Evolutionary conservation across 2,888 invertebrate genomes (phyloP).

Genomic region (Tenthredo notha): DNA sequence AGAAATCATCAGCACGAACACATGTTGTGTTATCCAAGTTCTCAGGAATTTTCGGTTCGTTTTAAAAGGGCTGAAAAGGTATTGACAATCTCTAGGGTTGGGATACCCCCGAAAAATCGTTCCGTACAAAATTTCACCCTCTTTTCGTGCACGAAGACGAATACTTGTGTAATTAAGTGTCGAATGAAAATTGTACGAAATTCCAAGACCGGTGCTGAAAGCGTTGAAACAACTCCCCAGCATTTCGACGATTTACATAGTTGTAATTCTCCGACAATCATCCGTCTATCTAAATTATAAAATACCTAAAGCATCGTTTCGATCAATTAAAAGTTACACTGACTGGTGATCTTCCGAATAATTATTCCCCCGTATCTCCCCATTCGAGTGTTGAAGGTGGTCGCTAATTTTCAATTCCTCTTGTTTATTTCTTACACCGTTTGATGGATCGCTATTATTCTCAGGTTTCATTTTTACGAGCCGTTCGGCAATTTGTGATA

Average conservation of each 20-base stretch:
- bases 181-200: slow-evolving; percentile 37
- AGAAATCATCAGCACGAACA: slow-evolving; percentile 47
- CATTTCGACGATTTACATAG: slow-evolving; percentile 12
- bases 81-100: slow-evolving; percentile 16
- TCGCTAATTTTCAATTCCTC: slow-evolving; percentile 35
- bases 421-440: slow-evolving; percentile 29
- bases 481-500: slow-evolving; percentile 54
- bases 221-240: slow-evolving; percentile 4
- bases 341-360: not conserved
- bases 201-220: slow-evolving; percentile 34
- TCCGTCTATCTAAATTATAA: slow-evolving; percentile 15
- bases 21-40: slow-evolving; percentile 50
- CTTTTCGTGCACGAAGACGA: slow-evolving; percentile 28
- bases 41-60: slow-evolving; percentile 37
- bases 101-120: not conserved
- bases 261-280: slow-evolving; percentile 14
- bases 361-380: not conserved
- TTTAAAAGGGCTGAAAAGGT: slow-evolving; percentile 26
- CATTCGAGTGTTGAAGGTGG: not conserved
- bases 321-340: slow-evolving; percentile 29
- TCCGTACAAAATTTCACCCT: slow-evolving; percentile 33
- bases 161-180: slow-evolving; percentile 54
- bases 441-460: slow-evolving; percentile 28
- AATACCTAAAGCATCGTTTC: not conserved
- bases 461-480: slow-evolving; percentile 46